Percentiles rank a stretch among this genome's conserved stretches.
Conservation (phyloP, 53 echinoderm and acorn worm species). For the Luidia sarsii region DNA sequence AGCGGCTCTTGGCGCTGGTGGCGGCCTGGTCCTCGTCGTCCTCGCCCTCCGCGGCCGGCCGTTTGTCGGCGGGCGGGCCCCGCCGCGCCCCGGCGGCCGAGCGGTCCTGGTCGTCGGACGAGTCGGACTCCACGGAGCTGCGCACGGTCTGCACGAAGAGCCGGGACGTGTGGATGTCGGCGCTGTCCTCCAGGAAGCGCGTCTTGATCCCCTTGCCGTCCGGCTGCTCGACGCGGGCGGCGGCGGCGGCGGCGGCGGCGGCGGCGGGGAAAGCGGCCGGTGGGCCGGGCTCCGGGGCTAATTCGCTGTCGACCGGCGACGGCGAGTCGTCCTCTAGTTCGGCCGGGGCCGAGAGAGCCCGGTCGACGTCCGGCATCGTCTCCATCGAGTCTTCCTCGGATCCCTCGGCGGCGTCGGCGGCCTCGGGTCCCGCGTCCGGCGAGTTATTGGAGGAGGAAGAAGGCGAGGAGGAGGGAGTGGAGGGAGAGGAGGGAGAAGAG, state of each 20-base stretch:
- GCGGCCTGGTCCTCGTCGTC: conserved; percentile 23
- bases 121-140: conserved; percentile 79
- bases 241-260: neutral
- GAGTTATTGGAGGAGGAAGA: too few species aligned
- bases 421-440: conserved; percentile 29
- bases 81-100: conserved; percentile 42
- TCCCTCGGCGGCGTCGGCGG: conserved; percentile 7
- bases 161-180: conserved; percentile 72
- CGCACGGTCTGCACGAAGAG: conserved; percentile 82
- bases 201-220: conserved; percentile 57
- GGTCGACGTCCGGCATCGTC: conserved; percentile 10
- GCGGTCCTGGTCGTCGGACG: conserved; percentile 76
- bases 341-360: conserved; percentile 26
- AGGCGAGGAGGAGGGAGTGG: conserved; percentile 37
- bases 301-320: neutral
- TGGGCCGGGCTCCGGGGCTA: neutral
- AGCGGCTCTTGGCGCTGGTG: conserved; percentile 86
- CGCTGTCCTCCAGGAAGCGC: conserved; percentile 66
- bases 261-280: neutral
- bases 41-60: neutral
- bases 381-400: conserved; percentile 41
- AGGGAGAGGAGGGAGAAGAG: too few species aligned
- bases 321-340: conserved; percentile 9
- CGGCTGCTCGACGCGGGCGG: neutral
- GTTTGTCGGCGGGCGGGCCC: conserved; percentile 47